Conservation (phyloP, 35 echinoderm and acorn worm species). For the Lytechinus pictus region DNA sequence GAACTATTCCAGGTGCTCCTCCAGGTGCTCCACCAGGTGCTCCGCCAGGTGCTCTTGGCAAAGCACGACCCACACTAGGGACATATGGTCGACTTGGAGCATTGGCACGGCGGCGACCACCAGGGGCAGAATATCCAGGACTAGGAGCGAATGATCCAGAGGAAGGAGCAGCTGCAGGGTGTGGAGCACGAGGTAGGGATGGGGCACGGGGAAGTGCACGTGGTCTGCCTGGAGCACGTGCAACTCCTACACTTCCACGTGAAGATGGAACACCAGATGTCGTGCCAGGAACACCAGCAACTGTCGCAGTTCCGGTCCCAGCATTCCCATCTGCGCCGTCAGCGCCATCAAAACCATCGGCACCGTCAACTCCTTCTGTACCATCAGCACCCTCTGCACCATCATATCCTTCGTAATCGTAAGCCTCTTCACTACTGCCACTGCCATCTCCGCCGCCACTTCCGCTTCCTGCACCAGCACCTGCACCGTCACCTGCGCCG, state of each 20-base stretch:
- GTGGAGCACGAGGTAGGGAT: background rate
- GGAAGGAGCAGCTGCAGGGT: background rate
- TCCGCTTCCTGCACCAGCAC: background rate
- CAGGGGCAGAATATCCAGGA: background rate
- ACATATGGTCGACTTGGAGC: background rate
- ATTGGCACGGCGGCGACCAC: background rate
- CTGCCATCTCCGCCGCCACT: slow-evolving; percentile 21
- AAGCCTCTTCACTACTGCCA: background rate
- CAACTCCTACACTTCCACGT: background rate
- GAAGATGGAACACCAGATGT: background rate
- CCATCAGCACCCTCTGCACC: slow-evolving; percentile 13
- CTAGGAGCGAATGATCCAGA: background rate
- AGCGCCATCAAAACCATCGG: slow-evolving; percentile 31
- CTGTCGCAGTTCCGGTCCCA: background rate
- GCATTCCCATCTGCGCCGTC: slow-evolving; percentile 8
- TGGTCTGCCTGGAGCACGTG: background rate
- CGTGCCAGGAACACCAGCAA: background rate
- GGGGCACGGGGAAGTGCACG: background rate
- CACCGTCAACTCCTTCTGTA: slow-evolving; percentile 26
- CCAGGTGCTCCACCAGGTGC: background rate
- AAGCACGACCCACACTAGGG: background rate
- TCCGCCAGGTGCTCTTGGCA: background rate
- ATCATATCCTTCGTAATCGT: slow-evolving; percentile 37
- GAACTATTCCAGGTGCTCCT: background rate
- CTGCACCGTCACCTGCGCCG: background rate